These are phyloP conservation scores for Oryzias javanicus DNA, from an alignment of 2,113 vertebrate genomes.

Conservation along the genomic window DNA sequence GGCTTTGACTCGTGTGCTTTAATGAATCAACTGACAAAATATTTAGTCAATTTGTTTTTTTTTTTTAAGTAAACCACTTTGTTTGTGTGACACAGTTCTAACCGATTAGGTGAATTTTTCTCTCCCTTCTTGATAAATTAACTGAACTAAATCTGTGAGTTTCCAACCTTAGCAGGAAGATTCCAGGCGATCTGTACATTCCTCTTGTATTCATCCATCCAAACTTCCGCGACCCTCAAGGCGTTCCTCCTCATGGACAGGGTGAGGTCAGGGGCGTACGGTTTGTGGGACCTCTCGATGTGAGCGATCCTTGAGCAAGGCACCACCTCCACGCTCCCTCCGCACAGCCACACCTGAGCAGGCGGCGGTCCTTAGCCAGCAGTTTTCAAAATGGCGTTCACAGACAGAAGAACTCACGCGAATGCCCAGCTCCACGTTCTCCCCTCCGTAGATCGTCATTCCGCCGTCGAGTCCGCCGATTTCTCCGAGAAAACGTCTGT, in stretches of 20 bases:
- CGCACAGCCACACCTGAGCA: slow-evolving; percentile 78
- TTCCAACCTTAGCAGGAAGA: slow-evolving; percentile 66
- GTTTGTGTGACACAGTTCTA: too few species aligned
- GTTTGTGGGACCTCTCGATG: slow-evolving; percentile 78
- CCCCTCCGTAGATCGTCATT: slow-evolving; percentile 90
- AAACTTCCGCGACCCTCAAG: slow-evolving; percentile 74
- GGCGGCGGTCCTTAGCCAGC: neutral
- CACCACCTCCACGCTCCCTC: slow-evolving; percentile 78
- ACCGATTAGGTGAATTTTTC: too few species aligned
- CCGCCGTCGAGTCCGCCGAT: slow-evolving; percentile 89
- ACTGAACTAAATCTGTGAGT: too few species aligned
- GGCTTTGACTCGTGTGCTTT: too few species aligned
- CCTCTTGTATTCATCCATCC: slow-evolving; percentile 81
- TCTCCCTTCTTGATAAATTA: too few species aligned
- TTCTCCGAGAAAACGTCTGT: slow-evolving; percentile 87
- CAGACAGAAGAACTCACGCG: slow-evolving; percentile 76
- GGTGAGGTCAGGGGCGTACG: slow-evolving; percentile 64
- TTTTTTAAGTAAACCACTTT: too few species aligned
- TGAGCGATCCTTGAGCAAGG: slow-evolving; percentile 78
- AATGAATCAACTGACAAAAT: too few species aligned
- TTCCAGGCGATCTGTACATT: slow-evolving; percentile 79
- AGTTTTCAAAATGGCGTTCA: neutral
- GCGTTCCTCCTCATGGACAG: slow-evolving; percentile 67
- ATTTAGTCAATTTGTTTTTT: too few species aligned
- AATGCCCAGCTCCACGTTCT: slow-evolving; percentile 92